Conservation (phyloP, 1,140 invertebrate species). For the Polyergus mexicanus region DNA sequence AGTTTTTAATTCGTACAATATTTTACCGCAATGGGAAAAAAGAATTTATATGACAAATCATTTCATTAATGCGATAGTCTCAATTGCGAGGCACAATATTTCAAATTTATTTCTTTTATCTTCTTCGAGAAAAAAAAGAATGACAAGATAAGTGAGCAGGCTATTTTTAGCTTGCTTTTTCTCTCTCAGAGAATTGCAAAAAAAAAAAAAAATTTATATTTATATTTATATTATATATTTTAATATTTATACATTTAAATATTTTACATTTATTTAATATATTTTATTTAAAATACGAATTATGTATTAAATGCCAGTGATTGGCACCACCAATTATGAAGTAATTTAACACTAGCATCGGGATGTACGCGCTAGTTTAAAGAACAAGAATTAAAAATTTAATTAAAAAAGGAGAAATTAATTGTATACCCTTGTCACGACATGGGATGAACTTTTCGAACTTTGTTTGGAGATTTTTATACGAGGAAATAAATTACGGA, state of each 20-base stretch:
- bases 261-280: no score
- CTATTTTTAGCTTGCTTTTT: no score
- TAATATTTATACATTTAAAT: no score
- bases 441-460: background rate
- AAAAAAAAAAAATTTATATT: no score
- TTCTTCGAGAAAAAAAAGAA: background rate
- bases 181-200: no score
- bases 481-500: background rate
- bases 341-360: no score
- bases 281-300: no score
- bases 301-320: no score
- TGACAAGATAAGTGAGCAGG: no score
- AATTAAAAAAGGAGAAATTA: background rate
- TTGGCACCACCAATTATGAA: no score
- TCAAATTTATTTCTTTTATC: background rate
- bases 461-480: background rate
- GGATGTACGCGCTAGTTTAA: no score
- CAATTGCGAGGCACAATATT: background rate
- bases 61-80: conserved; percentile 9
- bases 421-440: background rate
- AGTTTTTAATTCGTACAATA: conserved; percentile 32
- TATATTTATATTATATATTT: no score
- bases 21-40: conserved; percentile 5
- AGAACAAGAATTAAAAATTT: background rate
- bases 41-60: background rate